phyloP scores from a whole-genome alignment of 2,888 invertebrate species.

The Phrixothrix hirtus region DNA sequence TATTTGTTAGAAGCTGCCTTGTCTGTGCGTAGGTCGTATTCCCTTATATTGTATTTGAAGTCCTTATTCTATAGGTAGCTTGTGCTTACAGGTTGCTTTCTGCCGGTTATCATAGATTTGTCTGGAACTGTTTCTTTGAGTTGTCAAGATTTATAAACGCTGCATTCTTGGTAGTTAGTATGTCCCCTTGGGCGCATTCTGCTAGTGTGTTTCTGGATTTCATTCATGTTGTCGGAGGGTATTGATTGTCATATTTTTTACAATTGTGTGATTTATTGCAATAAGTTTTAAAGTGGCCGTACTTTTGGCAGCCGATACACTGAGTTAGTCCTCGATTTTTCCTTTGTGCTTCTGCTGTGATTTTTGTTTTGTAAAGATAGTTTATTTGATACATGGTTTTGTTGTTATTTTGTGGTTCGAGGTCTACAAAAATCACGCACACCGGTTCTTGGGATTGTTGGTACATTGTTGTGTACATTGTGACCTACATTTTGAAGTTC shows the following conservation, averaged over 20 bases:
- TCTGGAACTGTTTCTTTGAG: background rate
- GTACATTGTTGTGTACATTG: background rate
- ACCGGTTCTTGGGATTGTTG: too few species aligned
- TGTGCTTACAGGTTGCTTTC: too few species aligned
- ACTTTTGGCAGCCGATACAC: background rate
- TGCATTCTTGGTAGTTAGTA: background rate
- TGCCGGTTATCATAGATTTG: too few species aligned
- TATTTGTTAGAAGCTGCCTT: too few species aligned
- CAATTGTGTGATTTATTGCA: background rate
- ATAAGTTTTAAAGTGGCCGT: background rate
- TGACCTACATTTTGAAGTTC: background rate
- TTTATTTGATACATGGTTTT: too few species aligned
- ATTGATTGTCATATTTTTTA: background rate
- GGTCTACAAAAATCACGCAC: too few species aligned
- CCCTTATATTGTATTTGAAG: background rate
- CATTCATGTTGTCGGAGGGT: background rate
- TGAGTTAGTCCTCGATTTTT: background rate
- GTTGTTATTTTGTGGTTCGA: conserved; percentile 3
- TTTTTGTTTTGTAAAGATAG: background rate
- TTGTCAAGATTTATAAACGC: background rate
- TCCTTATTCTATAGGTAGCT: too few species aligned
- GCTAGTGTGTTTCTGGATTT: background rate
- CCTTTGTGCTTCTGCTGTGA: background rate
- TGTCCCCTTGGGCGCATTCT: background rate
- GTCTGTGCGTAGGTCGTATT: too few species aligned